Conservation (phyloP, 2,888 invertebrate genomes). For the Himalopsyche kuldschensis region DNA sequence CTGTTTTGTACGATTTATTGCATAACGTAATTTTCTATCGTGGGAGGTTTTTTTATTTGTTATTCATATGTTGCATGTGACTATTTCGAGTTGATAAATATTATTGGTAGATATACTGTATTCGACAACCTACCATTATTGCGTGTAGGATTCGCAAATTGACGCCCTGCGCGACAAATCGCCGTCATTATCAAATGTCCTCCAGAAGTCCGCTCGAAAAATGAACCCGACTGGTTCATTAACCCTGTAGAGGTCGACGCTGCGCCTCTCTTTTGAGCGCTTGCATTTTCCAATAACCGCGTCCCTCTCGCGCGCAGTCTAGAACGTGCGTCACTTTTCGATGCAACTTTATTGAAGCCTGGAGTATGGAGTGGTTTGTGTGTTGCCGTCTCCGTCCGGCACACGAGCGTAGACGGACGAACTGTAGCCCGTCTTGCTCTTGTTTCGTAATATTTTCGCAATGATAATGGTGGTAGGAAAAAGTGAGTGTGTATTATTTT, state of each 20-base stretch:
- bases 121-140: background rate
- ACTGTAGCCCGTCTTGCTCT: slow-evolving; percentile 11
- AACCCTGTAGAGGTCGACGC: slow-evolving; percentile 35
- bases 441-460: background rate
- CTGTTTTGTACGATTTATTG: too few species aligned
- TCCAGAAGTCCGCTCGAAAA: slow-evolving; percentile 38
- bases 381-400: slow-evolving; percentile 23
- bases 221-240: slow-evolving; percentile 37
- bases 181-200: slow-evolving; percentile 26
- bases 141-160: background rate
- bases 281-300: background rate
- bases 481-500: background rate
- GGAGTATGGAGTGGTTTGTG: background rate
- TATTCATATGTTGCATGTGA: too few species aligned
- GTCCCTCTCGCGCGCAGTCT: slow-evolving; percentile 2
- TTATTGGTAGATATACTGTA: background rate
- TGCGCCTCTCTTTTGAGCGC: slow-evolving; percentile 17
- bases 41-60: too few species aligned
- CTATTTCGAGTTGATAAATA: too few species aligned
- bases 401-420: background rate
- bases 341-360: background rate
- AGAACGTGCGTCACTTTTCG: background rate
- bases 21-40: too few species aligned
- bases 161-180: background rate
- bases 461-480: background rate